Evolutionary conservation across 1,140 invertebrate genomes (phyloP), one percentile per base, ranked within the genome.

Genomic region (Kradibia gibbosae): DNA sequence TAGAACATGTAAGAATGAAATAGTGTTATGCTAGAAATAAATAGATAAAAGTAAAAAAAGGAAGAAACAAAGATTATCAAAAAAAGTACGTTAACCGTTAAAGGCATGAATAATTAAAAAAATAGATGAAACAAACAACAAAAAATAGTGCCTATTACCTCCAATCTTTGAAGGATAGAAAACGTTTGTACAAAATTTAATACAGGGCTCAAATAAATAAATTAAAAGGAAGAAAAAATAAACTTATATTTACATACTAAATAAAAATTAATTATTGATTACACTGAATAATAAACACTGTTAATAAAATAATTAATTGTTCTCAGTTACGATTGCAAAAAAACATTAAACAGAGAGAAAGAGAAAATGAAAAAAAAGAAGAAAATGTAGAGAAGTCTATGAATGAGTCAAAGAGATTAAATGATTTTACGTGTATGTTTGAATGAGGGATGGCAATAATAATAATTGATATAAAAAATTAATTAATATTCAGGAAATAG

Each of bases 141-240:
- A 70, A 89, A 87, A 88, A 90, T 86, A 90, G 89, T 90, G 89
- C 89, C 89, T 89, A 89, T 84, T 86, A 86, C 84, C 75, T 87
- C 85, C 83, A 84, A 85, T 87, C 74, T 86, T 86, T 82, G 77
- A 75, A 75, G 76, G 77, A 81, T 80, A 60, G 70, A 80, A 86
- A 90, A 89, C 87, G 75, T 84, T 88, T 88, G 89, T 90, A 90
- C 89, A 90, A 90, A 90, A 88, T 90, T 88, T 82, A 88, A 88
- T 89, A 88, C 89, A 90, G 89, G 88, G 88, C 88, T 86, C 86
- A 89, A 80, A 86, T 82, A 73, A 84, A 76, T 85, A 85, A 85
- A 82, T 70, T 84, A 71, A 53, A 86, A 85, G 80, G 77, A 81
- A 83, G 62, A 65, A 36, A 80, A 55, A 76, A 39, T 80, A 86